These are phyloP conservation scores for Cervus canadensis DNA, from an alignment of 2,113 vertebrate genomes.

Conservation along the genomic window DNA sequence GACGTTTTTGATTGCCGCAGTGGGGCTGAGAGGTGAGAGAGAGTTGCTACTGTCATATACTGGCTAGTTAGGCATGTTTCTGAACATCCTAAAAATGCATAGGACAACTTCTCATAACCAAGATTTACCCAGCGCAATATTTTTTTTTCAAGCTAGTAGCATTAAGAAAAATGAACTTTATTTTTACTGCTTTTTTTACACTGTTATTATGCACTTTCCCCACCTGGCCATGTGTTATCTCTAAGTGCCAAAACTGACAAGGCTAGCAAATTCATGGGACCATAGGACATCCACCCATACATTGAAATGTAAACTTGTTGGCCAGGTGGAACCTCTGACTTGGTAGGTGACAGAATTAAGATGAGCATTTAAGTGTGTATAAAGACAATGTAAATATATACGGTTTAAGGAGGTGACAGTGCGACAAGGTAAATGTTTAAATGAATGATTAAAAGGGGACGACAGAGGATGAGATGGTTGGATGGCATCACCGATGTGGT, in stretches of 20 bases:
- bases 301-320: constrained; percentile 12
- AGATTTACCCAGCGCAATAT: not conserved
- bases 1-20: not conserved
- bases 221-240: not conserved
- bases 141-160: not conserved
- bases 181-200: not conserved
- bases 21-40: not conserved
- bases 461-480: not conserved
- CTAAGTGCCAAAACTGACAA: not conserved
- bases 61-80: not conserved
- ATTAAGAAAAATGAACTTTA: not conserved
- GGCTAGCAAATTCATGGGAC: not conserved
- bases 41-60: not conserved
- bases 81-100: not conserved
- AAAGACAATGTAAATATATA: not conserved
- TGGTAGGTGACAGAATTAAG: not conserved
- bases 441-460: not conserved
- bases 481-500: not conserved
- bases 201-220: not conserved
- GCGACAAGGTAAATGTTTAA: not conserved
- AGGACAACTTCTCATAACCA: not conserved
- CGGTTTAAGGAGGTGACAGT: not conserved
- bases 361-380: not conserved
- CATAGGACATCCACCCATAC: not conserved
- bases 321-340: not conserved